phyloP scores from a whole-genome alignment of 2,888 invertebrate species.

The Metalampra italica region DNA sequence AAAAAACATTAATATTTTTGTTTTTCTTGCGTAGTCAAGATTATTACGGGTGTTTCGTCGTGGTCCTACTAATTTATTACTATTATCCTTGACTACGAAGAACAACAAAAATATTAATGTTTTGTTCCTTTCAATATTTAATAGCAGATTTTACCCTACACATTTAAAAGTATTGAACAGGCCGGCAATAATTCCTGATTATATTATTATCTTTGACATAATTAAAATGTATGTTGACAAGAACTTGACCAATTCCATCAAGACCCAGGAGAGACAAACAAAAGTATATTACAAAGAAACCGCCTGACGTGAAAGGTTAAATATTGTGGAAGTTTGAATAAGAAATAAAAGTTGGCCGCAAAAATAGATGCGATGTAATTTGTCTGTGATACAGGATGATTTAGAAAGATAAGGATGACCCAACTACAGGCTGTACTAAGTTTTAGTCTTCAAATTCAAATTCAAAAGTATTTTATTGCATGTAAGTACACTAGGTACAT shows the following conservation, averaged over 20 bases:
- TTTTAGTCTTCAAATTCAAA: background rate
- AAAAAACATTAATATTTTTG: too few species aligned
- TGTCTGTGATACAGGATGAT: slow-evolving; percentile 26
- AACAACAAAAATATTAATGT: too few species aligned
- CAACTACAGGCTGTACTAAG: background rate
- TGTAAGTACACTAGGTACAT: too few species aligned
- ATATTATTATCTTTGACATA: slow-evolving; percentile 4
- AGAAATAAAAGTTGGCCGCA: slow-evolving; percentile 27
- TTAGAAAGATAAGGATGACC: slow-evolving; percentile 3
- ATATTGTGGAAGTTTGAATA: slow-evolving; percentile 54
- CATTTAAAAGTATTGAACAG: too few species aligned
- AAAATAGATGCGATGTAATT: slow-evolving; percentile 37
- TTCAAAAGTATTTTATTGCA: too few species aligned
- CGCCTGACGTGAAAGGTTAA: slow-evolving; percentile 46
- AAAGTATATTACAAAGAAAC: slow-evolving; percentile 38
- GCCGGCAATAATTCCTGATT: background rate
- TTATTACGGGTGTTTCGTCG: too few species aligned
- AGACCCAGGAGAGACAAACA: slow-evolving; percentile 31
- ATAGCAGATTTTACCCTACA: too few species aligned
- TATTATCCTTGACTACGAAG: too few species aligned
- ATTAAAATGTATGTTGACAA: slow-evolving; percentile 9
- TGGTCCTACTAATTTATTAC: too few species aligned
- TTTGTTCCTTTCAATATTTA: too few species aligned
- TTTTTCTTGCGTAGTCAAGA: too few species aligned
- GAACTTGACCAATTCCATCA: slow-evolving; percentile 24